phyloP scores from a whole-genome alignment of 2,888 invertebrate genomes.

The Tachina fera region DNA sequence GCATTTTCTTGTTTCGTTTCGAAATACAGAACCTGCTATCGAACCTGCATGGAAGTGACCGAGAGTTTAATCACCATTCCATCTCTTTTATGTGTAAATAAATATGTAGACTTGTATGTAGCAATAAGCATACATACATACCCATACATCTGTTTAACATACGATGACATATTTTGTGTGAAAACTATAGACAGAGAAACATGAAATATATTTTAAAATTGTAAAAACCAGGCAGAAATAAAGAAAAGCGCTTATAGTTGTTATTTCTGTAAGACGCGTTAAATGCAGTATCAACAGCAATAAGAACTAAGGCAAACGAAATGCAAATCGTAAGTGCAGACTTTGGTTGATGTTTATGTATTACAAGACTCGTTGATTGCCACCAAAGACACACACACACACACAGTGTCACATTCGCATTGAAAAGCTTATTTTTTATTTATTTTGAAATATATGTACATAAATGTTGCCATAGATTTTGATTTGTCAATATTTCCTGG shows the following conservation, averaged over 20 bases:
- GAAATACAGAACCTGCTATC: too few relatives aligned
- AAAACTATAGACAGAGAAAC: conserved; percentile 20
- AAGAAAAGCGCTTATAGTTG: conserved; percentile 43
- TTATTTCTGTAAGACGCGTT: conserved; percentile 29
- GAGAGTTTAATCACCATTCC: not conserved
- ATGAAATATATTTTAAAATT: conserved; percentile 27
- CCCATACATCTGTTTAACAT: conserved; percentile 45
- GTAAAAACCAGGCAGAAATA: conserved; percentile 2
- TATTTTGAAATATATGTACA: not conserved
- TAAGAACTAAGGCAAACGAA: conserved; percentile 7
- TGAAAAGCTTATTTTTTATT: not conserved
- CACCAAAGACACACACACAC: not conserved
- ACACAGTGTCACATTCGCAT: not conserved
- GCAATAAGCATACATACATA: not conserved
- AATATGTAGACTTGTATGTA: not conserved
- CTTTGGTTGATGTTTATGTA: conserved; percentile 1
- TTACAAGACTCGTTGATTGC: conserved; percentile 21
- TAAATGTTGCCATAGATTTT: not conserved
- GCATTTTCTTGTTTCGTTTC: too few relatives aligned
- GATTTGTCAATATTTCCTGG: too few relatives aligned
- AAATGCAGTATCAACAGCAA: conserved; percentile 22
- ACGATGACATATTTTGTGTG: conserved; percentile 61
- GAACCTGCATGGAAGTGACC: too few relatives aligned
- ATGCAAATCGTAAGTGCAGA: conserved; percentile 26
- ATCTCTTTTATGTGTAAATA: not conserved